phyloP scores from a whole-genome alignment of 2,888 invertebrate genomes.

The Phasia obesa region DNA sequence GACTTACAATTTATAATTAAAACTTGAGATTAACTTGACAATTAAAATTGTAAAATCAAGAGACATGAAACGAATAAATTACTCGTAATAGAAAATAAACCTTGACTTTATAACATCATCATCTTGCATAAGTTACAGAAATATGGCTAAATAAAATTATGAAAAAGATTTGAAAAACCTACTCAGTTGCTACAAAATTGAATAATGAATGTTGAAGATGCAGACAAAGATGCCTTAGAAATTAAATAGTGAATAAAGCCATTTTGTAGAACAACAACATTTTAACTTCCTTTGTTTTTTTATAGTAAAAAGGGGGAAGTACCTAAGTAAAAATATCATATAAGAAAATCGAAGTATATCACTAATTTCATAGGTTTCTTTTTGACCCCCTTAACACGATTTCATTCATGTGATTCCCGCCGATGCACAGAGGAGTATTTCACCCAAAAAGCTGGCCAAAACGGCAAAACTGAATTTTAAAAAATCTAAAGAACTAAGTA shows the following conservation, averaged over 20 bases:
- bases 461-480: too few species aligned
- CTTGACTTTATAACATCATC: slow-evolving; percentile 44
- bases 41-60: slow-evolving; percentile 29
- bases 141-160: not conserved
- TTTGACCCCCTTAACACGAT: too few species aligned
- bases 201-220: not conserved
- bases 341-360: too few species aligned
- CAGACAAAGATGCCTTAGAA: not conserved
- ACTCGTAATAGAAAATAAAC: slow-evolving; percentile 36
- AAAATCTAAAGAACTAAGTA: too few species aligned
- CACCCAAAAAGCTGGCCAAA: too few species aligned
- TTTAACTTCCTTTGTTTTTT: not conserved
- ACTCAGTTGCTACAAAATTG: not conserved
- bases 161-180: not conserved
- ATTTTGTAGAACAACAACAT: not conserved
- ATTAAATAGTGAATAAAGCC: slow-evolving; percentile 2
- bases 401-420: too few species aligned
- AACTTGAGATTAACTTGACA: slow-evolving; percentile 60
- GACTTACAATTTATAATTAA: slow-evolving; percentile 49
- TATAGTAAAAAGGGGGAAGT: not conserved
- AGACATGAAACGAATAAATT: slow-evolving; percentile 13
- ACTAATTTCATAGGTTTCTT: too few species aligned
- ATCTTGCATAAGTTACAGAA: not conserved
- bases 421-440: too few species aligned
- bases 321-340: not conserved